A percentile compares a stretch with the other conserved stretches of the same genome.
Evolutionary conservation across 2,888 invertebrate species (phyloP).

Genomic region (Smittia aterrima): DNA sequence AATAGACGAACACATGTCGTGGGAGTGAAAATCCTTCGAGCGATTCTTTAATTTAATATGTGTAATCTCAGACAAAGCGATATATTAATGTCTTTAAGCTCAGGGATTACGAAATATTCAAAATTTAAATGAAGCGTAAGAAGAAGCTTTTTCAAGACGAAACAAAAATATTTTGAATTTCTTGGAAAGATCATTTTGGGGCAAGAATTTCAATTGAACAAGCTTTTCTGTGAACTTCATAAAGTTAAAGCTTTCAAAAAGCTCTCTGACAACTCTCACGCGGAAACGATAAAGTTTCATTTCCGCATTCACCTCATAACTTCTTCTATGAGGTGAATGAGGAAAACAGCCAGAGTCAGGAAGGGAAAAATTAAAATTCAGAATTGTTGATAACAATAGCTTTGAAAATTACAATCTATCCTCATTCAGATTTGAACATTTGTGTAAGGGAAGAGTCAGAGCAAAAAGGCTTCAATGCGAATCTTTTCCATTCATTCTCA

Average conservation of each 20-base stretch:
- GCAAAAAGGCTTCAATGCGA: background rate
- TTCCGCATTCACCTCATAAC: slow-evolving; percentile 2
- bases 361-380: slow-evolving; percentile 34
- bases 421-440: background rate
- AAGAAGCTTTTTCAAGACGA: too few species aligned
- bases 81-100: too few species aligned
- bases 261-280: background rate
- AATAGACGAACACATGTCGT: too few species aligned
- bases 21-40: too few species aligned
- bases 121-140: too few species aligned
- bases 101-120: too few species aligned
- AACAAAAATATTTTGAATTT: too few species aligned
- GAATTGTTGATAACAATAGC: slow-evolving; percentile 20
- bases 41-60: too few species aligned
- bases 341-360: background rate
- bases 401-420: slow-evolving; percentile 7
- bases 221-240: too few species aligned
- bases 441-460: background rate
- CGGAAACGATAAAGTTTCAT: background rate
- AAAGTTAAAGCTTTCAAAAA: background rate
- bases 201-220: too few species aligned
- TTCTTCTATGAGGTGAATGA: background rate
- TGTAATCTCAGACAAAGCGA: too few species aligned
- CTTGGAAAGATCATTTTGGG: background rate
- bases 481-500: background rate